phyloP scores from a whole-genome alignment of 2,797 vertebrate genomes.

The Acrossocheilus wenchowensis region DNA sequence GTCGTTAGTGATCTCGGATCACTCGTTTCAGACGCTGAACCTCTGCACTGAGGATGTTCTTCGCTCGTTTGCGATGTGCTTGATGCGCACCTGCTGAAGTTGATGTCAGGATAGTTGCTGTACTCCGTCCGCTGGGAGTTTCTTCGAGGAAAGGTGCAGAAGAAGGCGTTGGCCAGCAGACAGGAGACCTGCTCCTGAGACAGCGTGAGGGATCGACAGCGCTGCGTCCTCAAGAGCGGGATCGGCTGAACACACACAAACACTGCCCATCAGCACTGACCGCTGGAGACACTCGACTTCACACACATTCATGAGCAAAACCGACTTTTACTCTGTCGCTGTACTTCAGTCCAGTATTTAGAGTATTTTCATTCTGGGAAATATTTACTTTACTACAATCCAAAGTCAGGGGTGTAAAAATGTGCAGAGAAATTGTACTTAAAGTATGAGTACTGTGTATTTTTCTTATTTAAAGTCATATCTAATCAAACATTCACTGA shows the following conservation, averaged over 20 bases:
- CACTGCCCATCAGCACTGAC: too few species aligned
- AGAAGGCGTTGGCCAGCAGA: conserved; percentile 80
- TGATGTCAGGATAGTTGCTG: conserved; percentile 72
- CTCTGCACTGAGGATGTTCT: neutral
- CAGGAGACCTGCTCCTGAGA: conserved; percentile 76
- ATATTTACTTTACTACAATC: too few species aligned
- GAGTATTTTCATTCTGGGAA: too few species aligned
- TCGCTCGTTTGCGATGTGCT: too few species aligned
- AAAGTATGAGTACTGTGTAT: neutral
- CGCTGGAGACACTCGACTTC: too few species aligned
- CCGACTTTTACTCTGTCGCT: too few species aligned
- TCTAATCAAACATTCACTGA: too few species aligned
- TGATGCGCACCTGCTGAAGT: conserved; percentile 74
- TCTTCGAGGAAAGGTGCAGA: conserved; percentile 79
- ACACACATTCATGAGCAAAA: too few species aligned
- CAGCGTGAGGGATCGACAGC: conserved; percentile 67
- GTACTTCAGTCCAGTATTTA: too few species aligned
- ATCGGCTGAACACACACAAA: neutral
- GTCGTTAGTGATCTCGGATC: too few species aligned
- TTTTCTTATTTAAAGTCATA: too few species aligned
- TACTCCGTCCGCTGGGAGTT: conserved; percentile 66
- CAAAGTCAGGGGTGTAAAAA: neutral
- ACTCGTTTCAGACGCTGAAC: neutral
- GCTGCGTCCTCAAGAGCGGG: neutral
- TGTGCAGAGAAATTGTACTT: neutral